Evolutionary conservation across 2,888 invertebrate genomes (phyloP), one percentile per base, ranked within the genome.

Genomic region (Cheilosia impressa): DNA sequence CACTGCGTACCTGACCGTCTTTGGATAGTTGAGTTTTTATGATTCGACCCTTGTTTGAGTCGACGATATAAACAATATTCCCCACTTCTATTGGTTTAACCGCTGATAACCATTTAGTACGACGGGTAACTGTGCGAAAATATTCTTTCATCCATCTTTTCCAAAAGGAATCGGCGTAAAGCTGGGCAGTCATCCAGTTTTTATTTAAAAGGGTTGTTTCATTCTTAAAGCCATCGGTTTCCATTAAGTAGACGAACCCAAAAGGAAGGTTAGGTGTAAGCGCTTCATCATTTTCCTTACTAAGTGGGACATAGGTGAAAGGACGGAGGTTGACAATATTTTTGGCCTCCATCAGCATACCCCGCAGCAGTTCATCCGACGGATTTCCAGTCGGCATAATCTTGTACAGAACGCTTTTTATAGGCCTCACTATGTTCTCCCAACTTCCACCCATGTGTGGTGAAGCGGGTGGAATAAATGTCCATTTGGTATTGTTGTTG

Each of bases 361-460:
- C 22, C 13, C 31, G 4, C 2, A 38, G 17, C 17, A 57, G 57
- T 38, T 57, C 57, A 10, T 57, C 34, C 4, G 31, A 34, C n/a
- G 17, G 34, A 27, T 34, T 57, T 34, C 22, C 2, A 22, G 22
- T 22, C 34, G 38, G 15, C 43, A n/a, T 13, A 2, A 43, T 43
- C 1, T 15, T 2, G 0, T 31, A 45, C 4, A 90, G 38, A 0
- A 83, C 72, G n/a, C 10, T 72, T 47, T 88, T 88, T 4, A 88
- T 80, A 10, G 75, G 69, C 2, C 68, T 41, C 2, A 81, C 75
- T 7, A 87, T 45, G 0, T 84, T 57, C 73, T 65, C 38, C 88
- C 88, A 24, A 76, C 88, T 83, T 76, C 57, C 69, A 7, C 73
- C 73, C 73, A 80, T 88, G 38, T 88, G 88, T 0, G 89, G 88